A percentile compares a stretch with the other conserved stretches of the same genome.
Evolutionary conservation across 1,140 invertebrate species (phyloP).

Genomic region (Microplitis mediator): DNA sequence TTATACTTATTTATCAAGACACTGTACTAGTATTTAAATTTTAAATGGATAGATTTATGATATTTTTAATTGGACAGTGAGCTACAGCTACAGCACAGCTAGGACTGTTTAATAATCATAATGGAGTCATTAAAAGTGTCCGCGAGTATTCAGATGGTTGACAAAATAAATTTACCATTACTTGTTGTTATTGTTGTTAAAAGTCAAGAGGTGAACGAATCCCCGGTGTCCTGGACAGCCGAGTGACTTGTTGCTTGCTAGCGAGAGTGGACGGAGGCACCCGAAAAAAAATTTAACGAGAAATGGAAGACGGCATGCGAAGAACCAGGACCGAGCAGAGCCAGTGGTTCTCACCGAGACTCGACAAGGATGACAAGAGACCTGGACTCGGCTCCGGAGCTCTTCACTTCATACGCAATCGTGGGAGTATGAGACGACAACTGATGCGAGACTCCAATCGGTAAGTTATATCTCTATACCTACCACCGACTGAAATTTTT

Average conservation of each 20-base stretch:
- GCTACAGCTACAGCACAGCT: no score
- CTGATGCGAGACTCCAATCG: conserved; percentile 51
- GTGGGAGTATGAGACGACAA: conserved; percentile 52
- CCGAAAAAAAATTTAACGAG: background rate
- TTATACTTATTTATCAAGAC: background rate
- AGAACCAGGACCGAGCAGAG: conserved; percentile 42
- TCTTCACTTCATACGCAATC: conserved; percentile 53
- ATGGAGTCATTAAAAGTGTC: no score
- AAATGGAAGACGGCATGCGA: conserved; percentile 48
- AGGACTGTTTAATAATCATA: no score
- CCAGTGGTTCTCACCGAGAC: conserved; percentile 41
- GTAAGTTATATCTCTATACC: conserved; percentile 37
- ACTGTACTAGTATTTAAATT: background rate
- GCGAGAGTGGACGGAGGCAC: background rate
- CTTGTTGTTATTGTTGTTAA: no score
- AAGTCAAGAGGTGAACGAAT: no score
- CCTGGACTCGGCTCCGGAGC: conserved; percentile 44
- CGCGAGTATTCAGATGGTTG: no score
- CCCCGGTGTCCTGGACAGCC: background rate
- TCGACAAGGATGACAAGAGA: conserved; percentile 46
- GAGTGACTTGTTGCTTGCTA: background rate
- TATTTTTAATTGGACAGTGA: no score
- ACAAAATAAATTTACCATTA: no score
- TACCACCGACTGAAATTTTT: background rate
- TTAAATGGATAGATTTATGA: background rate